These are phyloP conservation scores for Halcyon malimbica DNA, from an alignment of 2,113 vertebrate genomes.

Conservation along the genomic window DNA sequence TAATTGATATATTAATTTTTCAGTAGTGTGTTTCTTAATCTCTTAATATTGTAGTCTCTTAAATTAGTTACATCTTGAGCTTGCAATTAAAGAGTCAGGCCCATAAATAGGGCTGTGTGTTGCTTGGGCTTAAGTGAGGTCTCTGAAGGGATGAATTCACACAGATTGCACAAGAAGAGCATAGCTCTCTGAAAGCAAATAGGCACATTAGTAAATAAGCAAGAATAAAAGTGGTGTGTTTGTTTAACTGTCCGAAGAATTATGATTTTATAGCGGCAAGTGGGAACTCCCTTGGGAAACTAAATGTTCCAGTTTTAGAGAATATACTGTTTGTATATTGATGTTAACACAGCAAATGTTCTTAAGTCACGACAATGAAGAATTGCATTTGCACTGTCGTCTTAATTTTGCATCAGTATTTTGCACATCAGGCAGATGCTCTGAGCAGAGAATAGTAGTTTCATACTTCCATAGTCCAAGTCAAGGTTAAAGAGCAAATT, in stretches of 20 bases:
- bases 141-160: neutral
- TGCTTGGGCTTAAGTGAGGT: neutral
- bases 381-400: neutral
- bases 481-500: conserved; percentile 27
- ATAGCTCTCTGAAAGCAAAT: neutral
- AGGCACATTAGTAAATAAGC: neutral
- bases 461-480: neutral
- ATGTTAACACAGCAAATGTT: neutral
- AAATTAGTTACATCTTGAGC: accelerated
- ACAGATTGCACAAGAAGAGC: neutral
- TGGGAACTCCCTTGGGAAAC: neutral
- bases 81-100: neutral
- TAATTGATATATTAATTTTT: neutral
- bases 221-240: neutral
- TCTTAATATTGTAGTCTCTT: neutral
- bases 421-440: neutral
- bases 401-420: neutral
- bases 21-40: neutral
- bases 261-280: neutral
- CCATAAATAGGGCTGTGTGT: neutral
- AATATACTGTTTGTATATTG: neutral
- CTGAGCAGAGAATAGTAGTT: neutral
- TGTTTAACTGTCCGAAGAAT: neutral
- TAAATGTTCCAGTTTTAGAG: neutral
- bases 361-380: neutral